Evolutionary conservation across 37 sponge, comb jelly and placozoan genomes (phyloP).

Genomic region (Beroe ovata): DNA sequence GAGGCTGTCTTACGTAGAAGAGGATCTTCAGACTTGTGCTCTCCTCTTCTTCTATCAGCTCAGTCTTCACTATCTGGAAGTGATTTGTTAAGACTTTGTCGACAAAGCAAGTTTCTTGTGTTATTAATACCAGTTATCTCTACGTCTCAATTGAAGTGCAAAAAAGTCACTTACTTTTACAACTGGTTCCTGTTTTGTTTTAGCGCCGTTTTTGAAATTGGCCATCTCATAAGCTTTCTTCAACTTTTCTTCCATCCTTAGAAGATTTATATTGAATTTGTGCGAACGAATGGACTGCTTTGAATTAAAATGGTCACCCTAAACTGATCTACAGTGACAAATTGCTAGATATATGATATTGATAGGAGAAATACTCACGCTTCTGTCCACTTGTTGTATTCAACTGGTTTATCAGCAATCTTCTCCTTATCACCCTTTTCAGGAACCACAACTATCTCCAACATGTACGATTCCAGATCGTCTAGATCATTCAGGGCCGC

Average conservation of each 20-base stretch:
- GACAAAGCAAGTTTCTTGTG: no score
- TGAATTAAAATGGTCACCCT: no score
- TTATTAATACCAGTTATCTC: no score
- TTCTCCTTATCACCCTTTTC: neutral
- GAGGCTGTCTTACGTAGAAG: slow-evolving; percentile 50
- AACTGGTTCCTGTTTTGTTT: neutral
- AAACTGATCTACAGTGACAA: no score
- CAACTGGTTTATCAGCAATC: slow-evolving; percentile 19
- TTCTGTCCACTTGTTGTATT: neutral
- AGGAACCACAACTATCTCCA: slow-evolving; percentile 12
- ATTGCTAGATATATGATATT: no score
- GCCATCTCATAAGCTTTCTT: slow-evolving; percentile 18
- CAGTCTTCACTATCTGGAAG: slow-evolving; percentile 11
- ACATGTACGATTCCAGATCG: neutral
- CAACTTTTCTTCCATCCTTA: slow-evolving; percentile 34
- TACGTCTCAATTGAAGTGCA: no score
- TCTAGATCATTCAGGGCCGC: slow-evolving; percentile 11
- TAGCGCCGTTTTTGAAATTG: neutral
- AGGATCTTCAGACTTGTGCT: neutral
- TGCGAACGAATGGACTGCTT: no score
- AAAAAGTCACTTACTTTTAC: slow-evolving; percentile 47
- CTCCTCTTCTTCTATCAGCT: slow-evolving; percentile 29
- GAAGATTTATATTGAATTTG: neutral
- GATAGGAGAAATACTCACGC: no score
- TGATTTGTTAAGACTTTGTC: neutral